These are phyloP conservation scores for Burhinus oedicnemus DNA, from an alignment of 2,113 vertebrate genomes.

Conservation along the genomic window DNA sequence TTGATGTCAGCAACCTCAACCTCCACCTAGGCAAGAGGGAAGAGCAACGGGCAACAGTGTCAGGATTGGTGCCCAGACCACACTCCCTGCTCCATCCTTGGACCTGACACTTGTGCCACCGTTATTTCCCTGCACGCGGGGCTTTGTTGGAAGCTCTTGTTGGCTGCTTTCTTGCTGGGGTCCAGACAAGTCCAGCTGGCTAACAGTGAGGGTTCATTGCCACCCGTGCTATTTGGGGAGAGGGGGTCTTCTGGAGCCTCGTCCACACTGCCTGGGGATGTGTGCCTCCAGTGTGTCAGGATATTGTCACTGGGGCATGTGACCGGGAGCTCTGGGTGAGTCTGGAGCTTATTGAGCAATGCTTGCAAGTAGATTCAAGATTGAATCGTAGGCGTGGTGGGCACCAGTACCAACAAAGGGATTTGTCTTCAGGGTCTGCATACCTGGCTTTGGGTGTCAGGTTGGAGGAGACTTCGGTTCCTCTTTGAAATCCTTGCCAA, in stretches of 20 bases:
- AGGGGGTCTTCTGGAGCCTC: not conserved
- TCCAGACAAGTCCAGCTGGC: not conserved
- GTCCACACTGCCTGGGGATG: accelerated
- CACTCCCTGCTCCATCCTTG: not conserved
- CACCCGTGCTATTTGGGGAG: not conserved
- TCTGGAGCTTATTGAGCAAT: not conserved
- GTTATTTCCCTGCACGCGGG: accelerated
- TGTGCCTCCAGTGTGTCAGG: not conserved
- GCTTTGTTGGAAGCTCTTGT: not conserved
- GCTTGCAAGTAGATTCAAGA: not conserved
- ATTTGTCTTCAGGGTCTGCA: not conserved
- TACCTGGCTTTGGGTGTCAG: not conserved
- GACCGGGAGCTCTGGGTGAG: not conserved
- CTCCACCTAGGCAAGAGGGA: not conserved
- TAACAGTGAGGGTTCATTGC: not conserved
- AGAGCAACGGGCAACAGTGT: not conserved
- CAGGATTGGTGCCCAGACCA: not conserved
- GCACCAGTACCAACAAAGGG: not conserved
- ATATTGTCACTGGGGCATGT: not conserved
- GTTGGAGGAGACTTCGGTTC: not conserved
- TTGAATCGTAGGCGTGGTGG: accelerated
- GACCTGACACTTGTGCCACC: not conserved
- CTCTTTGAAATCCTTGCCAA: not conserved
- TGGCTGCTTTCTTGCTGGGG: not conserved
- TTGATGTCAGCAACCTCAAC: not conserved